Percentiles rank a stretch among this genome's conserved stretches.
These are phyloP conservation scores for Metallyticus violacea DNA, from an alignment of 2,888 invertebrate genomes.

Conservation along the genomic window DNA sequence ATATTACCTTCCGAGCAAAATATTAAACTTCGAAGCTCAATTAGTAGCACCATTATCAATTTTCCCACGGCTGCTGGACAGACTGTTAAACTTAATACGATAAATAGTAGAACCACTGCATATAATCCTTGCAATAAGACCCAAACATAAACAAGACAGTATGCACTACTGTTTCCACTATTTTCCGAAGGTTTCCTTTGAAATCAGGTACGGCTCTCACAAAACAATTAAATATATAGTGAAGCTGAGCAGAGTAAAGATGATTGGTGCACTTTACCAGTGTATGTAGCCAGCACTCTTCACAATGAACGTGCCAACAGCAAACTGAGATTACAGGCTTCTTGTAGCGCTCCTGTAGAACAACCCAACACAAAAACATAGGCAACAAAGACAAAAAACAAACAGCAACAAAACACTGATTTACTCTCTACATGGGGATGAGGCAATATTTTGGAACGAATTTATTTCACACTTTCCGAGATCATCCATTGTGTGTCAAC, in stretches of 20 bases:
- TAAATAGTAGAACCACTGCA: background rate
- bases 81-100: background rate
- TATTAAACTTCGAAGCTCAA: background rate
- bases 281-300: slow-evolving; percentile 73
- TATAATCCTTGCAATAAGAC: background rate
- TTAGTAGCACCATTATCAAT: background rate
- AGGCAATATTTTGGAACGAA: slow-evolving; percentile 17
- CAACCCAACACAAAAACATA: slow-evolving; percentile 21
- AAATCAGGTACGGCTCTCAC: background rate
- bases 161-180: background rate
- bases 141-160: background rate
- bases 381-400: background rate
- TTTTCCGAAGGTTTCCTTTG: background rate
- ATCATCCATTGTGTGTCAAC: slow-evolving; percentile 11
- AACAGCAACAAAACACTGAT: background rate
- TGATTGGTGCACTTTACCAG: slow-evolving; percentile 47
- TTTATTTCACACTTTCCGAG: slow-evolving; percentile 23
- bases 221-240: background rate
- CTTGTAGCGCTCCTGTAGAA: slow-evolving; percentile 67
- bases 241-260: background rate
- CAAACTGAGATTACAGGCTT: slow-evolving; percentile 90
- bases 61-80: background rate
- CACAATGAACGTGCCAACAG: slow-evolving; percentile 97
- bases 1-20: no score
- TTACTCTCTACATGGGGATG: slow-evolving; percentile 4